Evolutionary conservation across 1,140 invertebrate species (phyloP), one percentile per base, ranked within the genome.

Genomic region (Calliopsis andreniformis): DNA sequence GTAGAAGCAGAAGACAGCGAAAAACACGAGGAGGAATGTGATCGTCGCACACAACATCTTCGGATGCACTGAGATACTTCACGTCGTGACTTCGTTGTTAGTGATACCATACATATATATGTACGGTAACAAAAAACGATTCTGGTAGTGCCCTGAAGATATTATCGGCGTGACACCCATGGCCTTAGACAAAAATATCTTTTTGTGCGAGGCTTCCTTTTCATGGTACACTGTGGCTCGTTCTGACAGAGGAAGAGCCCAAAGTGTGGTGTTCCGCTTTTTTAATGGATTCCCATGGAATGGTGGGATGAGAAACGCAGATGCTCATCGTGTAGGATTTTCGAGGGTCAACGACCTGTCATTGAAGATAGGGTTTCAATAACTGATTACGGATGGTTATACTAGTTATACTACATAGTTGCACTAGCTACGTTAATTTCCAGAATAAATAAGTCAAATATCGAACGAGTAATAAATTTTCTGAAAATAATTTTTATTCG

Each of bases 1-100:
- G 23, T 67, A 79, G 45, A 84, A 67, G 32, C 80, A 89, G 59
- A 79, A 80, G 2, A 88, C 7, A 3, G 82, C 63, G 47, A 86
- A 0, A 0, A 86, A 7, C 4, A 76, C 30, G 14, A 72, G 16
- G 16, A 87, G 35, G 45, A 87, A 63, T 12, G 16, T 53, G n/a
- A 87, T 72, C 16, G 45, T 23, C 28, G 39, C 25, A 12, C 45
- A 59, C 67, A 87, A 18, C 86, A 88, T 89, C 67, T 76, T 84
- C 30, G 43, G 7, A 55, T 51, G 35, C 28, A 71, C 69, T 68
- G 47, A n/a, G n/a, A 51, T 61, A 28, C 30, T 28, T 72, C 6
- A 14, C 10, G 64, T 66, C 7, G 16, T 18, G 14, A 45, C 51
- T 66, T 80, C 47, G 35, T n/a, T 5, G 18, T 58, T 45, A 42